Percentiles rank a stretch among this genome's conserved stretches.
These are phyloP conservation scores for Camponotus floridanus DNA, from an alignment of 1,140 invertebrate species.

Conservation along the genomic window DNA sequence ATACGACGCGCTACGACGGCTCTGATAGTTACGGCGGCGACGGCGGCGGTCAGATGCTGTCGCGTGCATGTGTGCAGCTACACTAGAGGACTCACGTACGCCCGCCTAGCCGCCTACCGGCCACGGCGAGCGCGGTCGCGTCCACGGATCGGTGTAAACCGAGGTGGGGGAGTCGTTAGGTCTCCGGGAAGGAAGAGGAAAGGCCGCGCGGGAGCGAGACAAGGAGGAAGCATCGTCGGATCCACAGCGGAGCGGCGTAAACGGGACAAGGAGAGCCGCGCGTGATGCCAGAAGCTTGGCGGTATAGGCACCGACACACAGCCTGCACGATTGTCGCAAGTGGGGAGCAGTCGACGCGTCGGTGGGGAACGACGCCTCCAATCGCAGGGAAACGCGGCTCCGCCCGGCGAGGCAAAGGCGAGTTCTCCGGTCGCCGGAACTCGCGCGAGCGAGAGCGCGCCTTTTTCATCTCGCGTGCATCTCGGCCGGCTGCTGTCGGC, in stretches of 20 bases:
- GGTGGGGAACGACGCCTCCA: slow-evolving; percentile 75
- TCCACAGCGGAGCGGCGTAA: neutral
- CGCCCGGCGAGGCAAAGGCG: slow-evolving; percentile 72
- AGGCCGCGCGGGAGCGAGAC: neutral
- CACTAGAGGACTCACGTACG: slow-evolving; percentile 80
- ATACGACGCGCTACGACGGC: slow-evolving; percentile 68
- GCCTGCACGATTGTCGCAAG: slow-evolving; percentile 74
- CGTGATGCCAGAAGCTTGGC: slow-evolving; percentile 71
- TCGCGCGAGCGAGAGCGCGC: slow-evolving; percentile 64
- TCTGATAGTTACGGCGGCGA: slow-evolving; percentile 67
- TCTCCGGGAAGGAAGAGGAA: slow-evolving; percentile 59
- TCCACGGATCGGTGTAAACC: slow-evolving; percentile 61
- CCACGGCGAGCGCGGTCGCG: slow-evolving; percentile 72
- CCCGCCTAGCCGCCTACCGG: slow-evolving; percentile 76
- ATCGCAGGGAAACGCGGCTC: slow-evolving; percentile 76
- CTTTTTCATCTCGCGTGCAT: slow-evolving; percentile 72
- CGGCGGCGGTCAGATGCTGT: slow-evolving; percentile 83
- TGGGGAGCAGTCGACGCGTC: slow-evolving; percentile 67
- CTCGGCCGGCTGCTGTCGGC: slow-evolving; percentile 44
- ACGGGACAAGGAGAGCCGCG: slow-evolving; percentile 52
- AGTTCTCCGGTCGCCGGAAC: slow-evolving; percentile 63
- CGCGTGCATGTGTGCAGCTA: slow-evolving; percentile 86
- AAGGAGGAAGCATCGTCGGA: slow-evolving; percentile 13
- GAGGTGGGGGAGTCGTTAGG: slow-evolving; percentile 74
- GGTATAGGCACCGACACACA: slow-evolving; percentile 57